Percentiles rank a stretch among this genome's conserved stretches.
These are phyloP conservation scores for Plutella xylostella DNA, from an alignment of 2,888 invertebrate species.

Conservation along the genomic window DNA sequence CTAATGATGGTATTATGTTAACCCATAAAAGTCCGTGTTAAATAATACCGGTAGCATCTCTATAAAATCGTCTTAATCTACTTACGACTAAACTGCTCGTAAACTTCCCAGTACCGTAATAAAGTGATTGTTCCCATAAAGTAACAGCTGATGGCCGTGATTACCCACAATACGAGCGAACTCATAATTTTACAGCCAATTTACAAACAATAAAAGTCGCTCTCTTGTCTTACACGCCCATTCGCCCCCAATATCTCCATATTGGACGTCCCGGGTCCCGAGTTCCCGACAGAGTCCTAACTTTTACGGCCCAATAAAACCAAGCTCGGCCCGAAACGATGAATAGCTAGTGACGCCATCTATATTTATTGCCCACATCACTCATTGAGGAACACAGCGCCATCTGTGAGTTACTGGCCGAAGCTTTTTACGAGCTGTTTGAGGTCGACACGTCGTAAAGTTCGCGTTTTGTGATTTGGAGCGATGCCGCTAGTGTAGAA, in stretches of 20 bases:
- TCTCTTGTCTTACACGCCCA: conserved; percentile 63
- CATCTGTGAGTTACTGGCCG: conserved; percentile 49
- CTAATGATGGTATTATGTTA: too few relatives aligned
- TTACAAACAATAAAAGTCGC: conserved; percentile 71
- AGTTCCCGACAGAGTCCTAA: conserved; percentile 55
- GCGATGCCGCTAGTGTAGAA: conserved; percentile 62
- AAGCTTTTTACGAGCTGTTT: conserved; percentile 62
- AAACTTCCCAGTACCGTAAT: conserved; percentile 51
- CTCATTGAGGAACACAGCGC: conserved; percentile 26
- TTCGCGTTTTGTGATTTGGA: conserved; percentile 51
- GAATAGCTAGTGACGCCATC: conserved; percentile 2
- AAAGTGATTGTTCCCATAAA: conserved; percentile 62
- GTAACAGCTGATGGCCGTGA: conserved; percentile 63
- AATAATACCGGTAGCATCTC: too few relatives aligned
- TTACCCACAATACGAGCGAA: conserved; percentile 62
- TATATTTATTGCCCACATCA: conserved; percentile 2
- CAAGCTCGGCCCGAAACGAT: conserved; percentile 23
- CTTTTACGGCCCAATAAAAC: conserved; percentile 68
- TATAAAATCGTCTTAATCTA: too few relatives aligned
- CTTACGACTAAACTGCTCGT: conserved; percentile 26
- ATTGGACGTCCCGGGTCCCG: conserved; percentile 33
- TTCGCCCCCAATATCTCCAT: conserved; percentile 65
- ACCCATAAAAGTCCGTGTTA: too few relatives aligned
- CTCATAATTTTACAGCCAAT: conserved; percentile 71
- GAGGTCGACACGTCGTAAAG: conserved; percentile 58